phyloP scores from a whole-genome alignment of 2,888 invertebrate species.

The Prosopocoilus inquinatus region DNA sequence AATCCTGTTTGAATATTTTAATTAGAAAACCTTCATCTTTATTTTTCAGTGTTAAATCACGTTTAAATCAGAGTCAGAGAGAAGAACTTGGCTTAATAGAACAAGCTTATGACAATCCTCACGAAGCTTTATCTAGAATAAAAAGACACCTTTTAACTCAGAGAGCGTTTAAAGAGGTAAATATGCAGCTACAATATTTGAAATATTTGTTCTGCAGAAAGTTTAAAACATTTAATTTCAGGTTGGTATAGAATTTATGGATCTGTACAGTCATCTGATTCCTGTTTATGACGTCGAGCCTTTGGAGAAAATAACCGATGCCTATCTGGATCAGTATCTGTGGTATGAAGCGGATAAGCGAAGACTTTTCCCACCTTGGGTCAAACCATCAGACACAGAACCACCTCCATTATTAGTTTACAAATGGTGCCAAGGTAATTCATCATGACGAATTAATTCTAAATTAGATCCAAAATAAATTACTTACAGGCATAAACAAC shows the following conservation, averaged over 20 bases:
- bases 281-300: constrained; percentile 99
- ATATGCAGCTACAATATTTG: constrained; percentile 46
- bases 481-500: constrained; percentile 82
- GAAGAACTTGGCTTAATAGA: constrained; percentile 98
- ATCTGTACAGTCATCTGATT: constrained; percentile 96
- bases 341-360: constrained; percentile 99
- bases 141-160: constrained; percentile 98
- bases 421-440: constrained; percentile 96
- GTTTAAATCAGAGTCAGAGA: constrained; percentile 97
- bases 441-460: background rate
- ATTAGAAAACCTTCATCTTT: constrained; percentile 3
- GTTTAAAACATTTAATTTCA: constrained; percentile 9
- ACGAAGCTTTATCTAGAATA: constrained; percentile 97
- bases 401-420: constrained; percentile 90
- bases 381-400: constrained; percentile 98
- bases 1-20: background rate
- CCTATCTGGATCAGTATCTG: constrained; percentile 97
- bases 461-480: constrained; percentile 9
- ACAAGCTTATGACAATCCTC: constrained; percentile 99
- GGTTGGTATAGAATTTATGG: constrained; percentile 99
- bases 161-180: constrained; percentile 94
- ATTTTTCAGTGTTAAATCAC: constrained; percentile 80
- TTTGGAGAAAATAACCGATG: constrained; percentile 98
- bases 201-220: too few species aligned
- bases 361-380: constrained; percentile 96